Evolutionary conservation across 37 sponge, comb jelly and placozoan genomes (phyloP).

Genomic region (Diacarnus erythraeanus): DNA sequence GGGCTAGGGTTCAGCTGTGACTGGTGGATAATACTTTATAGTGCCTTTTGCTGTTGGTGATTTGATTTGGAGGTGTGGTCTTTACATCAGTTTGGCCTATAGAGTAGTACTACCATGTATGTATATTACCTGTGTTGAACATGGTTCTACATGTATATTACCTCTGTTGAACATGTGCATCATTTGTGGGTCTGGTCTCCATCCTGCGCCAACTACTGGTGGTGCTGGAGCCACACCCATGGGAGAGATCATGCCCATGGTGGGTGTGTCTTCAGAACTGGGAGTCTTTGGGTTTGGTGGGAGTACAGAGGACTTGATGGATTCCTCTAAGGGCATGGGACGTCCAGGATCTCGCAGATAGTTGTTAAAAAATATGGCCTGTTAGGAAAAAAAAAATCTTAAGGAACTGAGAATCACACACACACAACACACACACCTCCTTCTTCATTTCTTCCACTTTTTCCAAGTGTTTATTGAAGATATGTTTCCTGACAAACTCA

Average conservation of each 20-base stretch:
- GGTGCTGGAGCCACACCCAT: neutral
- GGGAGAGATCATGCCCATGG: constrained; percentile 4
- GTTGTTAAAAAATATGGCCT: constrained; percentile 88
- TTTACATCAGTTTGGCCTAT: no score
- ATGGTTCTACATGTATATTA: neutral
- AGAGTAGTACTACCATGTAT: no score
- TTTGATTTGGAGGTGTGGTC: neutral
- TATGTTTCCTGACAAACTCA: constrained; percentile 97
- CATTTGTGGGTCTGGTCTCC: neutral
- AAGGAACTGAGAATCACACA: neutral
- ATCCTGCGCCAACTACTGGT: constrained; percentile 4
- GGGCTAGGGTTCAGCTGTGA: no score
- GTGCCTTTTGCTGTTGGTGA: no score
- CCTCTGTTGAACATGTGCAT: constrained; percentile 19
- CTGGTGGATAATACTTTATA: no score
- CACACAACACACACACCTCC: constrained; percentile 76
- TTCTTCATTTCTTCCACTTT: constrained; percentile 82
- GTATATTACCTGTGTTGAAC: neutral
- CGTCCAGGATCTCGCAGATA: constrained; percentile 84
- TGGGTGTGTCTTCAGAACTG: neutral
- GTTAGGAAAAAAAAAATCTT: neutral
- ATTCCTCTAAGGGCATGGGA: constrained; percentile 64
- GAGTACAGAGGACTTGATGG: constrained; percentile 12
- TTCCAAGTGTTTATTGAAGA: constrained; percentile 95
- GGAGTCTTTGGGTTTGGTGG: constrained; percentile 31